These are phyloP conservation scores for Enoplosus armatus DNA, from an alignment of 2,797 vertebrate genomes.

Conservation along the genomic window DNA sequence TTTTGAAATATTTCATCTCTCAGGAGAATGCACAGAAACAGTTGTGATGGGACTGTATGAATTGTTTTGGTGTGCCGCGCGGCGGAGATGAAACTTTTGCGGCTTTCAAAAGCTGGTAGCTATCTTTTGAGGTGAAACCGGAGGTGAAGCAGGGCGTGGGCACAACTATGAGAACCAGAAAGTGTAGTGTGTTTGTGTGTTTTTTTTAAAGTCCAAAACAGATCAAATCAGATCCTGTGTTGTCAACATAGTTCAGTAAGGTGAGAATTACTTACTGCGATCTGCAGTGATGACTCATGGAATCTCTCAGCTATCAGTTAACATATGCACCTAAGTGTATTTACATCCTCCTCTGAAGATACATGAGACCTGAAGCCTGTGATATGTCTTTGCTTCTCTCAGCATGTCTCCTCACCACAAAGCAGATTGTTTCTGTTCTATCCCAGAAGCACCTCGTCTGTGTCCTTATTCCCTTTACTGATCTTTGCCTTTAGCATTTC, in stretches of 20 bases:
- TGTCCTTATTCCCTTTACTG: background rate
- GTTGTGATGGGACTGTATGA: slow-evolving; percentile 66
- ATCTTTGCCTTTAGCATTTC: background rate
- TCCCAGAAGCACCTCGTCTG: background rate
- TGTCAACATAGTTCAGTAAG: slow-evolving; percentile 15
- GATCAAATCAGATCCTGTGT: slow-evolving; percentile 21
- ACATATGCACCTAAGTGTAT: background rate
- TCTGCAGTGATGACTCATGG: slow-evolving; percentile 20
- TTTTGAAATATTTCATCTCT: slow-evolving; percentile 30
- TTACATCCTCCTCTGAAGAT: slow-evolving; percentile 19
- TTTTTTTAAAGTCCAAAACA: background rate
- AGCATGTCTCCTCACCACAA: background rate
- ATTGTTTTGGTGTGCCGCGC: slow-evolving; percentile 85
- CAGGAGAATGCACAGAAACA: slow-evolving; percentile 7
- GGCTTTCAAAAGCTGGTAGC: slow-evolving; percentile 76
- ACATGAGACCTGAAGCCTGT: background rate
- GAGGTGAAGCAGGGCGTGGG: slow-evolving; percentile 42
- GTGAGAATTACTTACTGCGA: background rate
- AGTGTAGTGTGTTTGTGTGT: background rate
- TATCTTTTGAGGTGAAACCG: slow-evolving; percentile 39
- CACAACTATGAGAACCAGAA: slow-evolving; percentile 26
- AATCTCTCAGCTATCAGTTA: slow-evolving; percentile 9
- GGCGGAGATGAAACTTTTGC: slow-evolving; percentile 88
- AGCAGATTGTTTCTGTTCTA: background rate
- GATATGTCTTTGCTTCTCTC: background rate